Percentiles rank a stretch among this genome's conserved stretches.
phyloP scores from a whole-genome alignment of 2,888 invertebrate genomes.

The Apodemia duryi region DNA sequence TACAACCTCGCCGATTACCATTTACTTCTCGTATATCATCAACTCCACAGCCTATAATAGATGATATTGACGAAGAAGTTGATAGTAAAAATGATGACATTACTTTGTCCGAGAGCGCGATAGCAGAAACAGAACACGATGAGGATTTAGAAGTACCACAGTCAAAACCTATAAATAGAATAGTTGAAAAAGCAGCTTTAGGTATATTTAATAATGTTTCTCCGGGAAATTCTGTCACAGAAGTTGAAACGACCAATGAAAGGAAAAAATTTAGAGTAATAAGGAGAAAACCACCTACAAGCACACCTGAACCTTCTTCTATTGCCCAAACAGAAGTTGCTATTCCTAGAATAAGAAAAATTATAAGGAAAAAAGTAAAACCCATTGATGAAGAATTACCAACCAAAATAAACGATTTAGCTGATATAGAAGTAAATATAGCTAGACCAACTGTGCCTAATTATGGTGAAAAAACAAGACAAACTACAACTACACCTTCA shows the following conservation, averaged over 20 bases:
- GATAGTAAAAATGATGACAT: conserved; percentile 64
- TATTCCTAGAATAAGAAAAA: conserved; percentile 54
- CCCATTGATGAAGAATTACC: conserved; percentile 46
- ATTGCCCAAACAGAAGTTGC: conserved; percentile 34
- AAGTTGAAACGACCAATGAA: conserved; percentile 42
- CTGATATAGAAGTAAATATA: conserved; percentile 40
- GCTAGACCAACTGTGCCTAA: conserved; percentile 44
- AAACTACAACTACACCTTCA: conserved; percentile 37
- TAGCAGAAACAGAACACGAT: conserved; percentile 68
- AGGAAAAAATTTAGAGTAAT: conserved; percentile 58
- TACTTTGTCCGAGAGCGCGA: conserved; percentile 69
- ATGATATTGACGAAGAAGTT: conserved; percentile 48
- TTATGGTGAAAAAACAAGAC: conserved; percentile 61
- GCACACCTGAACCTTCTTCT: conserved; percentile 35
- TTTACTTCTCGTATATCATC: conserved; percentile 49
- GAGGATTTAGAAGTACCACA: conserved; percentile 39
- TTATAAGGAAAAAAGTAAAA: conserved; percentile 61
- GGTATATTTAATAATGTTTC: conserved; percentile 38
- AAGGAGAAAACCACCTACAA: conserved; percentile 55
- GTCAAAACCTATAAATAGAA: conserved; percentile 45
- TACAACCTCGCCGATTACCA: conserved; percentile 54
- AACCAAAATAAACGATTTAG: conserved; percentile 45
- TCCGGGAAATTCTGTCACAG: conserved; percentile 46
- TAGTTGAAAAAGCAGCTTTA: conserved; percentile 41
- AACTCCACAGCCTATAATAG: conserved; percentile 41